Base-by-base conservation (phyloP, 1,140 invertebrate genomes). In the Drosophila rufa region DNA sequence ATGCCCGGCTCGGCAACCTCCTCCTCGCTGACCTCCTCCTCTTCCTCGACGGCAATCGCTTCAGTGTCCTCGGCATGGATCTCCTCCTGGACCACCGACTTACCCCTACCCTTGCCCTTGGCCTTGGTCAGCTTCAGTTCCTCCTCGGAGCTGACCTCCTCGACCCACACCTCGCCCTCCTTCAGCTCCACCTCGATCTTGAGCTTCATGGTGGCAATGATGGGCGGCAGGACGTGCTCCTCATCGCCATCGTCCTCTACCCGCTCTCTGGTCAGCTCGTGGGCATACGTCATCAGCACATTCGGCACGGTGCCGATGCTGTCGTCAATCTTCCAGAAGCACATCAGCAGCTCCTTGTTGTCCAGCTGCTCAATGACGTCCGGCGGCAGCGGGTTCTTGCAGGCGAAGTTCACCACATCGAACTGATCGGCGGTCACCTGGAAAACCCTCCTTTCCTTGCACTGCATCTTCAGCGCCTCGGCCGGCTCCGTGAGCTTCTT, bases 321-420 rank as follows among this genome's bases (percentile, higher is more conserved):
- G 38, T 91, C 82, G 30, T 91, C 81, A 19, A 92, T 76, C 67
- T 93, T 92, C 92, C 92, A 93, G 51, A 80, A 92, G 46, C 91
- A 92, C 38, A 92, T 56, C 0, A 93, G 73, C 56, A 91, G 65
- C 38, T 93, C 92, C 48, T 92, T 93, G n/a, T 85, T 78, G 57
- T 84, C 51, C 46, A 93, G 55, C 42, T 92, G 82, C 12, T 93
- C 82, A 3, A 93, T 59, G 5, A 93, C 57, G 51, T 93, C 91
- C 4, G 60, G 1, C 0, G 80, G 22, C 30, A 93, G 4, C 0
- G 92, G 92, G 77, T 93, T 93, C 51, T 84, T 80, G 67, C 84
- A 86, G 0, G 79, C 73, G 40, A 78, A 92, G 58, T 92, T 82
- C 1, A 91, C 62, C 1, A 68, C 38, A 0, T 85, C 92, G 46